Evolutionary conservation across 2,113 vertebrate species (phyloP), one percentile per base, ranked within the genome.

Genomic region (Mus spicilegus): DNA sequence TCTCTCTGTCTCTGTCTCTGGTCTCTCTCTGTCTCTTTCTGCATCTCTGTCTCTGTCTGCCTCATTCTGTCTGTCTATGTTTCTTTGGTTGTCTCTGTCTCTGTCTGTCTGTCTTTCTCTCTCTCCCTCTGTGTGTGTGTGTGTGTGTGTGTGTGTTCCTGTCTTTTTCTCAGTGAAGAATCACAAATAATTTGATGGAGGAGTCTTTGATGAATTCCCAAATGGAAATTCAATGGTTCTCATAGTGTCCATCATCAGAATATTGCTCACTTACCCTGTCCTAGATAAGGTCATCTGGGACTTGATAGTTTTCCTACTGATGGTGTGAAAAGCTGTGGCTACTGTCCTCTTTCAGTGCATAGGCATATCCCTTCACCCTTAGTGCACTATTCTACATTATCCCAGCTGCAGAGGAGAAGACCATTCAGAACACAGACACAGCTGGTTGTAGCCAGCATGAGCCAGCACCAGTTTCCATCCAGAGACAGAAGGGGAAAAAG

Each of bases 161-260:
- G 1, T 72, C 17, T 94, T 92, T 73, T 58, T n/a, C 30, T 87
- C 51, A 96, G 91, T 97, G 96, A 98, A 88, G 94, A 91, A 97
- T 95, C 93, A 90, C 28, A 96, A 97, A 82, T 46, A 65, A 65
- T 85, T 65, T 46, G 14, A 46, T 46, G 24, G 24, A 30, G n/a
- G 14, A 85, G 13, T 63, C 7, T 5, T 22, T 63, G 56, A 61
- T 28, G n/a, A 5, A 19, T 84, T 1, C 93, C 97, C 97, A 96
- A 81, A 86, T 92, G 91, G 89, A 88, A 96, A 98, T 85, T 86
- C 97, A 91, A 97, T 96, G 97, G 95, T 93, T 96, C 89, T 97
- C 75, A 72, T 84, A 88, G 7, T 63, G 10, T 17, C 30, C 89
- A 30, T 63, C 94, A 92, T 78, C 73, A 94, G 92, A 81, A 67